phyloP scores from a whole-genome alignment of 2,888 invertebrate genomes.

The Synergus laeviventris region DNA sequence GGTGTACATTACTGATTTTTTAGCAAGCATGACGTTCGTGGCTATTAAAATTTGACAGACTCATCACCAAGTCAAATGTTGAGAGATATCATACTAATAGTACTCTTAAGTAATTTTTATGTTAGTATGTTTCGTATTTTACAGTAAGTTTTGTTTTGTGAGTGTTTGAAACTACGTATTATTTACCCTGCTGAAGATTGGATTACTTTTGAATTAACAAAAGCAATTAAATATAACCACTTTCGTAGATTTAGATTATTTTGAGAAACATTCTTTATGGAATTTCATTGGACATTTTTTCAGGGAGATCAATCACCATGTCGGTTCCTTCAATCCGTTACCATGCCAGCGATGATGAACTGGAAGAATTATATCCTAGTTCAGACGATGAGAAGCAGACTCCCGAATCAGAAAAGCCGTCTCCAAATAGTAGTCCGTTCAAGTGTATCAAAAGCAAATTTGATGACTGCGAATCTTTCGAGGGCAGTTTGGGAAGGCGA shows the following conservation, averaged over 20 bases:
- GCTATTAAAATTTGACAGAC: background rate
- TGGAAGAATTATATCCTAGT: conserved; percentile 82
- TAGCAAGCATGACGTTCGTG: no score
- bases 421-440: conserved; percentile 72
- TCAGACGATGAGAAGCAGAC: conserved; percentile 79
- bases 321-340: conserved; percentile 82
- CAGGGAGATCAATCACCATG: conserved; percentile 75
- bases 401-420: conserved; percentile 73
- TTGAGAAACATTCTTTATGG: background rate
- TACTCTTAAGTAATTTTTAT: no score
- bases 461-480: conserved; percentile 72
- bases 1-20: no score
- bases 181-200: no score
- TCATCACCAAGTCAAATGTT: conserved; percentile 1
- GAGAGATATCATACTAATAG: no score
- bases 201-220: no score
- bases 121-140: no score
- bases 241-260: background rate
- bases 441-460: conserved; percentile 76
- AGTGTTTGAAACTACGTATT: background rate
- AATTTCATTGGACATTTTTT: conserved; percentile 36
- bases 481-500: conserved; percentile 78
- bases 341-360: conserved; percentile 86
- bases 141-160: no score
- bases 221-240: no score